phyloP scores from a whole-genome alignment of 2,113 vertebrate species.

The Copsychus sechellarum region DNA sequence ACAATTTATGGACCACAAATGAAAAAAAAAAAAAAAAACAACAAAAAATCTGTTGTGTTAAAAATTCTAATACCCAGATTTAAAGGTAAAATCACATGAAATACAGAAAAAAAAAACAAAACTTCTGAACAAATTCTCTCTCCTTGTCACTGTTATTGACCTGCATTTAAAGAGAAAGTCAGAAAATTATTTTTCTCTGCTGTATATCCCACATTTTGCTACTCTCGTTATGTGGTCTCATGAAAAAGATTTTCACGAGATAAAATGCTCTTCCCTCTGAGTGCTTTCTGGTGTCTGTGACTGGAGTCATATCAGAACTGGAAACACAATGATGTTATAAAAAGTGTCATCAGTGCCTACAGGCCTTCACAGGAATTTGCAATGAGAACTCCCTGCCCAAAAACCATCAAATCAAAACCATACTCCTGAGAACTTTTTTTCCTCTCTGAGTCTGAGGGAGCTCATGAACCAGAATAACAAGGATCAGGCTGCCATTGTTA shows the following conservation, averaged over 20 bases:
- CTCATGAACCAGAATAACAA: not conserved
- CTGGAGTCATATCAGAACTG: not conserved
- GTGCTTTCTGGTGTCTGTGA: not conserved
- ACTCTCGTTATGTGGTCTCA: not conserved
- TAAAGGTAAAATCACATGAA: not conserved
- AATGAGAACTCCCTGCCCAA: not conserved
- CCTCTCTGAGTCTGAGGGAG: not conserved
- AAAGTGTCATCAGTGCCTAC: not conserved
- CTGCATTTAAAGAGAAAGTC: not conserved
- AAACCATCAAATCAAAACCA: not conserved
- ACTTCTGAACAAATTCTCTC: not conserved
- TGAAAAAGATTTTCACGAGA: not conserved
- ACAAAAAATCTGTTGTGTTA: not conserved
- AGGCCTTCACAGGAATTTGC: not conserved
- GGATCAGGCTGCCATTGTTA: not conserved
- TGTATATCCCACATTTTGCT: not conserved
- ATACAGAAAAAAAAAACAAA: not conserved
- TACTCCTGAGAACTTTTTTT: not conserved
- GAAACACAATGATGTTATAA: not conserved
- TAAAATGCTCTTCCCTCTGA: not conserved
- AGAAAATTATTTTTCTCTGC: not conserved
- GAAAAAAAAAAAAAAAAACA: not conserved
- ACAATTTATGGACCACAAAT: not conserved
- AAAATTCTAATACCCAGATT: not conserved
- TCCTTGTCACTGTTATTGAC: not conserved